phyloP scores from a whole-genome alignment of 1,140 invertebrate genomes.

The Hyles euphorbiae region DNA sequence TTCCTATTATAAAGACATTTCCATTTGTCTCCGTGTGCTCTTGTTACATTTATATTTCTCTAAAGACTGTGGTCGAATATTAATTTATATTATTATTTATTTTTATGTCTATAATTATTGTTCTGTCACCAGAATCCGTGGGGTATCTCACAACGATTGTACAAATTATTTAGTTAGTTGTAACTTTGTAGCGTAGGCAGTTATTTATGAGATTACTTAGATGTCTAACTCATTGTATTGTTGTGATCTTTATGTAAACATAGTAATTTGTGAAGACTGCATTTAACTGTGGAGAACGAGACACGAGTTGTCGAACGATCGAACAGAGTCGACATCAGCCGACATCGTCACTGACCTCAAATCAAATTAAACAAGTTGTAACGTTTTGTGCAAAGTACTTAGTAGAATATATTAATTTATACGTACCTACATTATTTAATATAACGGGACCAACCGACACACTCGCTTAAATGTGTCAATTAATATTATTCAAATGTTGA shows the following conservation, averaged over 20 bases:
- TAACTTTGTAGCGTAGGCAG: slow-evolving; percentile 54
- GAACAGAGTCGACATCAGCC: slow-evolving; percentile 4
- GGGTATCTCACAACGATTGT: slow-evolving; percentile 62
- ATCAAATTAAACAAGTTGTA: slow-evolving; percentile 54
- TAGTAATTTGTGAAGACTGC: slow-evolving; percentile 63
- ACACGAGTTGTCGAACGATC: slow-evolving; percentile 20
- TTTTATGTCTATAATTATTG: slow-evolving; percentile 58
- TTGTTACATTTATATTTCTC: slow-evolving; percentile 53
- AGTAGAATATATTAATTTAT: slow-evolving; percentile 75
- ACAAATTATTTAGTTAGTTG: slow-evolving; percentile 69
- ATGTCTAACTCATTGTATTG: slow-evolving; percentile 55
- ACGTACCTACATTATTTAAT: slow-evolving; percentile 52
- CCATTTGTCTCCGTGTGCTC: slow-evolving; percentile 41
- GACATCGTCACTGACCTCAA: slow-evolving; percentile 47
- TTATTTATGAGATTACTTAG: slow-evolving; percentile 74
- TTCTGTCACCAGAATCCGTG: slow-evolving; percentile 51
- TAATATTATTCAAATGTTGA: background rate
- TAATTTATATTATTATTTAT: slow-evolving; percentile 72
- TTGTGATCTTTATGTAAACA: slow-evolving; percentile 62
- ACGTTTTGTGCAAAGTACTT: slow-evolving; percentile 74
- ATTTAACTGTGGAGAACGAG: slow-evolving; percentile 54
- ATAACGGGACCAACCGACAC: background rate
- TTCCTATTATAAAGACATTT: slow-evolving; percentile 68
- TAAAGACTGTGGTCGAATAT: slow-evolving; percentile 68
- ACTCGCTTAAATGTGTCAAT: background rate